These are phyloP conservation scores for Cossypha dichroa DNA, from an alignment of 2,797 vertebrate species.

Conservation along the genomic window DNA sequence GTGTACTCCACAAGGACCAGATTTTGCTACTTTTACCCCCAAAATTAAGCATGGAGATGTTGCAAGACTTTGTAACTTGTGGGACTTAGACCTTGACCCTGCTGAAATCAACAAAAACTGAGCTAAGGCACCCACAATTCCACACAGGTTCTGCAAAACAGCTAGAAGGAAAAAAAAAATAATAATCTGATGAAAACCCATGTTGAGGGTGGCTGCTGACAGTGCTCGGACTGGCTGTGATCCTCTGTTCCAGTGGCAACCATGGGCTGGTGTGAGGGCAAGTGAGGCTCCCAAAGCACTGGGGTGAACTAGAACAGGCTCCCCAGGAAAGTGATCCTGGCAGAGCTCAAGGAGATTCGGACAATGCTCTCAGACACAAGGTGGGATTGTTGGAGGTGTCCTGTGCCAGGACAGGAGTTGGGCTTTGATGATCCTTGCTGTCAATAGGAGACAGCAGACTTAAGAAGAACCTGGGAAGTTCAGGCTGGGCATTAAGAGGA, in stretches of 20 bases:
- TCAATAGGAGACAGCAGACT: background rate
- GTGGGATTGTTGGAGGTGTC: background rate
- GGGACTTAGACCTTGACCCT: background rate
- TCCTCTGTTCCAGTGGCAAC: background rate
- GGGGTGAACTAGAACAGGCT: background rate
- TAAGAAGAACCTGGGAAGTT: background rate
- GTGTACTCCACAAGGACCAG: background rate
- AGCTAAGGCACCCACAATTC: rapidly evolving
- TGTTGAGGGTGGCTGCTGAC: rapidly evolving
- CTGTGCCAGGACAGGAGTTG: rapidly evolving
- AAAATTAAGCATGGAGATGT: background rate
- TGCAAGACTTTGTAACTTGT: background rate
- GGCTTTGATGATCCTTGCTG: no score
- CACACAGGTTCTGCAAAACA: background rate
- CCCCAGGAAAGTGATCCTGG: background rate
- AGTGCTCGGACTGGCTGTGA: background rate
- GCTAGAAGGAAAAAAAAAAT: rapidly evolving
- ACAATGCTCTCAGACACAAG: background rate
- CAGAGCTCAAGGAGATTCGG: no score
- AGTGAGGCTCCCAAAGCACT: background rate
- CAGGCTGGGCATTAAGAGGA: background rate
- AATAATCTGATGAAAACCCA: background rate
- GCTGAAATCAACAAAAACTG: background rate
- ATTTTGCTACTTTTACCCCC: background rate
- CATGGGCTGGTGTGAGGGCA: background rate